Percentiles rank a stretch among this genome's conserved stretches.
Conservation (phyloP, 2,797 vertebrate species). For the Mallotus villosus region DNA sequence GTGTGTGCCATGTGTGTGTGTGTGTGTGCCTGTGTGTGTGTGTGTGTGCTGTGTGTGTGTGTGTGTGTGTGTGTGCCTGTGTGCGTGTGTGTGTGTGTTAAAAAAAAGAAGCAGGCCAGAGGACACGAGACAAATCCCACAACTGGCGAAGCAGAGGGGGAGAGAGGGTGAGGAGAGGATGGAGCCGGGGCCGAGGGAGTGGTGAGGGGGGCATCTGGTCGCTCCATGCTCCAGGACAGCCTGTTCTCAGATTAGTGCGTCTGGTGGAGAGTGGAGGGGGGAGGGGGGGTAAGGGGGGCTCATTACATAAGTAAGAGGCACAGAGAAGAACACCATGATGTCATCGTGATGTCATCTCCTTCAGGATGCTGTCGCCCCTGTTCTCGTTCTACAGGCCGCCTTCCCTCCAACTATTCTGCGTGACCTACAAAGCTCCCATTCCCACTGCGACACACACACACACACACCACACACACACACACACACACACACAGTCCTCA, state of each 20-base stretch:
- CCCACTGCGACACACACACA: not conserved
- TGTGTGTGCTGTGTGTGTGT: too few relatives aligned
- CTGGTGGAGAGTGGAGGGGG: not conserved
- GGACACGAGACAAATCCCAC: slow-evolving; percentile 6
- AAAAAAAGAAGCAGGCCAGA: not conserved
- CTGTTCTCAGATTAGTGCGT: slow-evolving; percentile 37
- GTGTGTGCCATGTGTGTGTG: too few relatives aligned
- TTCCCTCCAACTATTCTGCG: not conserved
- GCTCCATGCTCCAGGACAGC: not conserved
- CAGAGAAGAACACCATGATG: not conserved
- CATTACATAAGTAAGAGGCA: slow-evolving; percentile 33
- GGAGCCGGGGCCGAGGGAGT: slow-evolving; percentile 26
- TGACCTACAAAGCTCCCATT: not conserved
- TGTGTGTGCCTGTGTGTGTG: not conserved
- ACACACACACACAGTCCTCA: not conserved
- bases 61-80: not conserved
- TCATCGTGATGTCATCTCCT: slow-evolving; percentile 24
- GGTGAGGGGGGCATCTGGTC: slow-evolving; percentile 35
- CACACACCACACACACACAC: not conserved
- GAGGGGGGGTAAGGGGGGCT: not conserved
- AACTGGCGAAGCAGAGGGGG: slow-evolving; percentile 36
- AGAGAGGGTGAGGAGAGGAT: slow-evolving; percentile 19
- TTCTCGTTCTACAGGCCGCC: not conserved
- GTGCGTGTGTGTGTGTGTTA: too few relatives aligned
- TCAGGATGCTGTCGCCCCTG: slow-evolving; percentile 11